phyloP scores from a whole-genome alignment of 2,113 vertebrate species.

The Tiliqua scincoides region DNA sequence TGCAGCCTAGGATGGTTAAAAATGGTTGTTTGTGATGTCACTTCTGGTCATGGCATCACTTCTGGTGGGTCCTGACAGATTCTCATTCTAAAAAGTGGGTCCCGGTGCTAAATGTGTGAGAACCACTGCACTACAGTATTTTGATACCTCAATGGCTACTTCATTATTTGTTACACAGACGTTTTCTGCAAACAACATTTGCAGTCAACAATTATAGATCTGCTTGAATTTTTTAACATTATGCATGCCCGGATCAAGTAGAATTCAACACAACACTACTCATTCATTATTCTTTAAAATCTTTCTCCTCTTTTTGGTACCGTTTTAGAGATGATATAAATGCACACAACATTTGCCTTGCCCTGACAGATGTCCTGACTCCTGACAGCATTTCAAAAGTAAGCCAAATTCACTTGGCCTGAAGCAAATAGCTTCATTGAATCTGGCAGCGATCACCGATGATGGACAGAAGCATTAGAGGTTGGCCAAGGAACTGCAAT shows the following conservation, averaged over 20 bases:
- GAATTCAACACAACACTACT: background rate
- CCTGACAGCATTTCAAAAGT: constrained; percentile 34
- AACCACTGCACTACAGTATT: too few relatives aligned
- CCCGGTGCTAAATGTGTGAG: too few relatives aligned
- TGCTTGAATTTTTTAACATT: constrained; percentile 36
- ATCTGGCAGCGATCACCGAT: background rate
- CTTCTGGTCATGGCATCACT: too few relatives aligned
- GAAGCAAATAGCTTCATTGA: constrained; percentile 40
- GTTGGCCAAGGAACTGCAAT: background rate
- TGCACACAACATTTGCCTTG: constrained; percentile 29
- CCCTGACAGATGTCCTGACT: background rate
- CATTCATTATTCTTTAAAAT: background rate
- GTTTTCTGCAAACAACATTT: constrained; percentile 33
- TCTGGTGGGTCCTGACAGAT: too few relatives aligned
- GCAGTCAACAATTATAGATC: background rate
- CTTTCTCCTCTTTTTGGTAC: constrained; percentile 33
- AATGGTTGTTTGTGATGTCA: too few relatives aligned
- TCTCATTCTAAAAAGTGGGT: too few relatives aligned
- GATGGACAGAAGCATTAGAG: constrained; percentile 10
- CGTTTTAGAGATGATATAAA: constrained; percentile 37
- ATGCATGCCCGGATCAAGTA: constrained; percentile 27
- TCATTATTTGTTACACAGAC: constrained; percentile 29
- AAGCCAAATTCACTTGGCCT: constrained; percentile 32
- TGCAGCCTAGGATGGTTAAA: too few relatives aligned
- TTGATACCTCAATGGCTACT: constrained; percentile 36